phyloP scores from a whole-genome alignment of 2,797 vertebrate species.

The Microcaecilia unicolor region DNA sequence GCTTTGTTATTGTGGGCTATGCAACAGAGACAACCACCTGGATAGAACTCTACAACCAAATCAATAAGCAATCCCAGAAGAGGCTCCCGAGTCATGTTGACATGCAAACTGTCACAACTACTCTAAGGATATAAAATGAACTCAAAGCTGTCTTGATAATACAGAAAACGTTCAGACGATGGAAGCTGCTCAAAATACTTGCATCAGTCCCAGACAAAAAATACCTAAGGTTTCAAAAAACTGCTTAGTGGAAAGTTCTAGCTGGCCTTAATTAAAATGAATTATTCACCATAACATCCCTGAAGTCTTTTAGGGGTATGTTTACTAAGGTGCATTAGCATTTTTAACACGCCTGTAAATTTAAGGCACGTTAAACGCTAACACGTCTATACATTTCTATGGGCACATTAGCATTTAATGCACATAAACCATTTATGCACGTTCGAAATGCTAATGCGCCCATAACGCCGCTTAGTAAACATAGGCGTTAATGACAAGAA shows the following conservation, averaged over 20 bases:
- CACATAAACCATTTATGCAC: too few relatives aligned
- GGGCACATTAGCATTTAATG: too few relatives aligned
- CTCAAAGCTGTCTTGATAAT: conserved; percentile 19
- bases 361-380: too few relatives aligned
- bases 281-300: too few relatives aligned
- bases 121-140: conserved; percentile 12
- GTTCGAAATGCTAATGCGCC: too few relatives aligned
- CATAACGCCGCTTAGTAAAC: too few relatives aligned
- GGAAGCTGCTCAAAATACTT: conserved; percentile 12
- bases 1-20: neutral
- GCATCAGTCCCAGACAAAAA: conserved; percentile 23
- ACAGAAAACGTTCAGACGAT: conserved; percentile 27
- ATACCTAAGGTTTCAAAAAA: conserved; percentile 17
- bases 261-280: too few relatives aligned
- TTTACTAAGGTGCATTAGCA: too few relatives aligned
- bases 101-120: conserved; percentile 3
- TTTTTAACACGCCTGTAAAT: too few relatives aligned
- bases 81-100: conserved; percentile 11
- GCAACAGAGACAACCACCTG: neutral
- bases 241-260: conserved; percentile 19
- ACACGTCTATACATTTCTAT: too few relatives aligned
- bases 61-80: conserved; percentile 9
- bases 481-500: too few relatives aligned
- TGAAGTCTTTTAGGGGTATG: too few relatives aligned
- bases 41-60: conserved; percentile 1